Evolutionary conservation across 1,140 invertebrate genomes (phyloP).

Genomic region (Sycophaga agraensis): DNA sequence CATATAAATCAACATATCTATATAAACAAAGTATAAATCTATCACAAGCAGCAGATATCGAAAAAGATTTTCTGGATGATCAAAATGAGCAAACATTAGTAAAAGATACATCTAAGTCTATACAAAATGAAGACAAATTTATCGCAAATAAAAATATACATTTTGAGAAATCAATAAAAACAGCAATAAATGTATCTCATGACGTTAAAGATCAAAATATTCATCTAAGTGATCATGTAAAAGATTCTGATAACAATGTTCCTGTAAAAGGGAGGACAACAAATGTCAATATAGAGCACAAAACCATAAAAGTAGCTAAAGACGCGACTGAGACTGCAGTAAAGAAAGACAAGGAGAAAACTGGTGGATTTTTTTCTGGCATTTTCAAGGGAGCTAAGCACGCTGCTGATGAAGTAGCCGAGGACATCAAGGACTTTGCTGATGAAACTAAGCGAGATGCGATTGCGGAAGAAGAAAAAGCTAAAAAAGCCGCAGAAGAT

Average conservation of each 20-base stretch:
- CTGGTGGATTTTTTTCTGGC: slow-evolving; percentile 31
- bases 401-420: slow-evolving; percentile 16
- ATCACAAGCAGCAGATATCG: too few relatives aligned
- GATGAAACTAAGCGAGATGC: slow-evolving; percentile 26
- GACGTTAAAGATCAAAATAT: too few relatives aligned
- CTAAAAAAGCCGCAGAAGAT: slow-evolving; percentile 30
- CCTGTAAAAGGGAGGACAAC: too few relatives aligned
- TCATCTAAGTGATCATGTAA: too few relatives aligned
- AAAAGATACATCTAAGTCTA: too few relatives aligned
- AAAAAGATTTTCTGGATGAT: too few relatives aligned
- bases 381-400: slow-evolving; percentile 38
- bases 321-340: not conserved
- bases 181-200: too few relatives aligned
- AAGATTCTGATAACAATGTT: too few relatives aligned
- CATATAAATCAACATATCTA: slow-evolving; percentile 37
- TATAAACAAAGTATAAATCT: slow-evolving; percentile 20
- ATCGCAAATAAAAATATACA: too few relatives aligned
- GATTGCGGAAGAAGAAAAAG: slow-evolving; percentile 25
- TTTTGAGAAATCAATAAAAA: too few relatives aligned
- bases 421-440: not conserved
- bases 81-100: too few relatives aligned
- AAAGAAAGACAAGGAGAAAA: slow-evolving; percentile 35
- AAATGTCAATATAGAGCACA: too few relatives aligned
- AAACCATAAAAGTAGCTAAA: slow-evolving; percentile 18
- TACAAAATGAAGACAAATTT: not conserved